Conservation (phyloP, 2,888 invertebrate genomes). For the Charanyca ferruginea region DNA sequence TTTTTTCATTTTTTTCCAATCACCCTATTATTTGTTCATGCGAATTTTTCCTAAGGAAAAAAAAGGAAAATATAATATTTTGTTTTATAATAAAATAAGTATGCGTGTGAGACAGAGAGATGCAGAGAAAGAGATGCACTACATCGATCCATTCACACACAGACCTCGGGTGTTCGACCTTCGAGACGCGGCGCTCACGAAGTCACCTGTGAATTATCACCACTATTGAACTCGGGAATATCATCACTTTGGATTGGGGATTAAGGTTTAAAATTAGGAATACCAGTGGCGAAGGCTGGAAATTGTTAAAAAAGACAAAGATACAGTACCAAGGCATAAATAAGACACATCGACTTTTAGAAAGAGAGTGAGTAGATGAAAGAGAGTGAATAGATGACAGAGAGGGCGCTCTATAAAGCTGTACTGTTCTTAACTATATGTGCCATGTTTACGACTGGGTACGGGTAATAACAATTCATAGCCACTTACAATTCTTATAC, state of each 20-base stretch:
- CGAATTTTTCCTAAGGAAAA: constrained; percentile 56
- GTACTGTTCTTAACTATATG: not conserved
- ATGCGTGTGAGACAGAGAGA: constrained; percentile 88
- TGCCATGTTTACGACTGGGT: not conserved
- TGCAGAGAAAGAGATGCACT: constrained; percentile 87
- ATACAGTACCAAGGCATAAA: not conserved
- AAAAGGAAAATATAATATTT: constrained; percentile 18
- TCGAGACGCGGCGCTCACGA: constrained; percentile 88
- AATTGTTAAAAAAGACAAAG: not conserved
- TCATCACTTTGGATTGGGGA: constrained; percentile 31
- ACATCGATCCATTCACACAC: constrained; percentile 90
- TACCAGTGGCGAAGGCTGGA: constrained; percentile 5
- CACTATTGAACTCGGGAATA: constrained; percentile 73
- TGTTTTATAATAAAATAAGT: constrained; percentile 70
- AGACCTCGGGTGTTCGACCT: constrained; percentile 85
- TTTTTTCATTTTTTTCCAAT: constrained; percentile 45
- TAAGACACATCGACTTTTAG: not conserved
- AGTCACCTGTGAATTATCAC: constrained; percentile 89
- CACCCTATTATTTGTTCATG: constrained; percentile 56
- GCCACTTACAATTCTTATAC: not conserved
- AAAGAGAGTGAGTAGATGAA: not conserved
- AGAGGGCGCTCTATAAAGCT: not conserved
- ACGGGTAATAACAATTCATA: not conserved
- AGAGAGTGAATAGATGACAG: not conserved
- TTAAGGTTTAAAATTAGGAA: constrained; percentile 5